Evolutionary conservation across 2,888 invertebrate genomes (phyloP), one percentile per base, ranked within the genome.

Genomic region (Drosophila colorata): DNA sequence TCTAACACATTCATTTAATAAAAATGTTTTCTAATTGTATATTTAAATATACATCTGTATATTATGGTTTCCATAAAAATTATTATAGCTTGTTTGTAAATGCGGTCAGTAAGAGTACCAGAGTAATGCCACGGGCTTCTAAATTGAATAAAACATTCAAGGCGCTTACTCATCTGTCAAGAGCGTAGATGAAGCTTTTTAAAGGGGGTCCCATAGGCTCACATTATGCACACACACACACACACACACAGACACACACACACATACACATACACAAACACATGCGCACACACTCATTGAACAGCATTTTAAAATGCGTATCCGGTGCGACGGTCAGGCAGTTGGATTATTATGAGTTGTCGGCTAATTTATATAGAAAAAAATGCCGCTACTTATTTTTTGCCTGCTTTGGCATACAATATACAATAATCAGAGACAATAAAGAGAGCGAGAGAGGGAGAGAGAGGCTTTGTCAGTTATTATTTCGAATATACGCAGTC

Each of bases 251-350:
- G 14, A 48, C 33, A 28, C 52, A 64, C 25, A 63, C 14, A 37
- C 46, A 41, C 52, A 57, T 20, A 58, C 40, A 70, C 51, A n/a
- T n/a, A 55, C 46, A 46, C 18, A 48, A 31, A 28, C 52, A 64
- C 25, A 63, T 16, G 40, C 46, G 44, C 52, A 57, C 23, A 58
- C 40, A 70, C 51, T 55, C 60, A 72, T 68, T 61, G 67, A 60
- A 85, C 41, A 78, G 69, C 69, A 69, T 69, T 71, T 76, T 71
- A 75, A 86, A 84, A 80, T 83, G 83, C 78, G 83, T 84, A 84
- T 84, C 83, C 83, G 83, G 82, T 83, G 79, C 71, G 79, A 57
- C 69, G 71, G 73, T 64, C 82, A 69, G 76, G 59, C 76, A 68
- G 61, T 73, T 37, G 75, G 71, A 84, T 80, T 83, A 72, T 69